Base-by-base conservation (phyloP, 2,797 vertebrate genomes). In the Pempheris klunzingeri region DNA sequence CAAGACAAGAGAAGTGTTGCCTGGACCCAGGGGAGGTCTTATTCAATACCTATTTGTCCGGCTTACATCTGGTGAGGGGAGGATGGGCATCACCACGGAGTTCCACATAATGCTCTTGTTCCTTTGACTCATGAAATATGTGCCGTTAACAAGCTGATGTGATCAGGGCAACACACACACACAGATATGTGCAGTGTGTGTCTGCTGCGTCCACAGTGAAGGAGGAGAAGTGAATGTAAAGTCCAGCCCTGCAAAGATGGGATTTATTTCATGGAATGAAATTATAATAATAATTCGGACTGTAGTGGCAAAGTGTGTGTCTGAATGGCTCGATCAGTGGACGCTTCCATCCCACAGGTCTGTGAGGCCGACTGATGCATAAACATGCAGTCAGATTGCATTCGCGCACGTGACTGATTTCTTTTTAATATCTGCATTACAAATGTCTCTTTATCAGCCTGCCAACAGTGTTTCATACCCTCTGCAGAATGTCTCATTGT, bases 341-440 rank as follows among this genome's bases (percentile, higher is more conserved):
- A 72, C 18, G 28, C 18, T 13, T 1, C 44, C 46, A 17, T 59
- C 57, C 65, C 54, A n/a, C 71, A 72, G 63, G 87, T 74, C 70
- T 75, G 38, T 46, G 14, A 41, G 13, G 30, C 22, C 64, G 63
- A 85, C 87, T 77, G 76, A 64, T 70, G 47, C 77, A 72, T 44
- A 43, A 76, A 81, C 68, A 66, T 47, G 63, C 58, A 24, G 69
- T 74, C 67, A 67, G 43, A 82, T 39, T 17, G 70, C 34, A 63
- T 71, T 58, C 52, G 14, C 50, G 52, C 18, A 1, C 2, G 0
- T 12, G 18, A 82, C 43, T 78, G 53, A 83, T 82, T 80, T 47
- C 0, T 22, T 70, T 74, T 86, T 84, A 78, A 84, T 82, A 81
- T 85, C 74, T 81, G 81, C 77, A 72, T 74, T 86, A 90, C 78